A percentile compares a stretch with the other conserved stretches of the same genome.
phyloP scores from a whole-genome alignment of 2,888 invertebrate species.

The Allacma fusca region DNA sequence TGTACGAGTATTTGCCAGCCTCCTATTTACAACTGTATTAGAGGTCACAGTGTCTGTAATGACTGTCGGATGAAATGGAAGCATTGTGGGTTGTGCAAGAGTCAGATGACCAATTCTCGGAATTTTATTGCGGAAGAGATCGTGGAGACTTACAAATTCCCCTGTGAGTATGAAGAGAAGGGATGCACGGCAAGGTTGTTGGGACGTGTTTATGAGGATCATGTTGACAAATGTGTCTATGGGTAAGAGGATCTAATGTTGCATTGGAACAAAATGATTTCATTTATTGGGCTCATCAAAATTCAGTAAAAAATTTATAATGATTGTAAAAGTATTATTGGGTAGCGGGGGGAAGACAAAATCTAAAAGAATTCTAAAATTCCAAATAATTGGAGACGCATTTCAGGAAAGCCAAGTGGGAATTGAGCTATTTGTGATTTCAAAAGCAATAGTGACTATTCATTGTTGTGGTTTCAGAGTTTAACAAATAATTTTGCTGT shows the following conservation, averaged over 20 bases:
- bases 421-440: too few relatives aligned
- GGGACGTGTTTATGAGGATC: background rate
- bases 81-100: background rate
- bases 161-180: background rate
- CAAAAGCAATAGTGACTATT: too few relatives aligned
- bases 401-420: too few relatives aligned
- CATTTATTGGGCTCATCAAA: background rate
- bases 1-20: background rate
- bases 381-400: too few relatives aligned
- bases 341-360: too few relatives aligned
- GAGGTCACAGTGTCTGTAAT: background rate
- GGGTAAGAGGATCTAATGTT: background rate
- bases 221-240: background rate
- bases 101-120: background rate
- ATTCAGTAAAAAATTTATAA: too few relatives aligned
- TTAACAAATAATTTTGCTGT: too few relatives aligned
- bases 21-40: background rate
- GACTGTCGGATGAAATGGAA: background rate
- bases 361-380: too few relatives aligned
- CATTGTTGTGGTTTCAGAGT: too few relatives aligned
- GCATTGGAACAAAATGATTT: background rate
- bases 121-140: background rate
- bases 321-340: too few relatives aligned
- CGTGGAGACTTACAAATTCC: background rate
- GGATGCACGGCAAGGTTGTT: background rate